Evolutionary conservation across 2,797 vertebrate genomes (phyloP).

Genomic region (Lepilemur septentrionalis): DNA sequence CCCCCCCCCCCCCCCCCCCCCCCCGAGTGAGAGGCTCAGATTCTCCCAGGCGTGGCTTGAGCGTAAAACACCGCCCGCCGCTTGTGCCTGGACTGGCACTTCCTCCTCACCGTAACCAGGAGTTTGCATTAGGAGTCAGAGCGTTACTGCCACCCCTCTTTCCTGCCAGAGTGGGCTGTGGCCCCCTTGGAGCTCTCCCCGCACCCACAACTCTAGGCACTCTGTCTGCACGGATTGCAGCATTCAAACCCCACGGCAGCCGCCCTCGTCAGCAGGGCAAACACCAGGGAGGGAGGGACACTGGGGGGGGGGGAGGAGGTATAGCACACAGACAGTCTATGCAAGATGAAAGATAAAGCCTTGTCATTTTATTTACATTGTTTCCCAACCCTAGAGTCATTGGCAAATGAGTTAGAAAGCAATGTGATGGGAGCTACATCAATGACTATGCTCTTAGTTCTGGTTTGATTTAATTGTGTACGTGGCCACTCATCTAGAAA

Average conservation of each 20-base stretch:
- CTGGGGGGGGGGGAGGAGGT: neutral
- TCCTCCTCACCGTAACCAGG: neutral
- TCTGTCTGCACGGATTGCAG: neutral
- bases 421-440: neutral
- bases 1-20: no score
- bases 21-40: neutral
- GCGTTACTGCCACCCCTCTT: neutral
- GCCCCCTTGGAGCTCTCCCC: neutral
- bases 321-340: neutral
- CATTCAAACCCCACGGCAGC: neutral
- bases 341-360: neutral
- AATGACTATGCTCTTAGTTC: neutral
- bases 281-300: neutral
- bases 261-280: neutral
- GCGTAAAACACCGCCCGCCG: neutral
- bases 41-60: neutral
- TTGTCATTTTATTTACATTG: neutral
- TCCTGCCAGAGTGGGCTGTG: neutral
- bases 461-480: neutral
- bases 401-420: neutral
- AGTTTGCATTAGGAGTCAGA: neutral
- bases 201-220: neutral
- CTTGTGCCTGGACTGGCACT: neutral
- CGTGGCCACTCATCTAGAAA: neutral
- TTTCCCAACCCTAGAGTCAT: neutral